Percentiles rank a stretch among this genome's conserved stretches.
phyloP scores from a whole-genome alignment of 2,888 invertebrate genomes.

The Hipparchia semele region DNA sequence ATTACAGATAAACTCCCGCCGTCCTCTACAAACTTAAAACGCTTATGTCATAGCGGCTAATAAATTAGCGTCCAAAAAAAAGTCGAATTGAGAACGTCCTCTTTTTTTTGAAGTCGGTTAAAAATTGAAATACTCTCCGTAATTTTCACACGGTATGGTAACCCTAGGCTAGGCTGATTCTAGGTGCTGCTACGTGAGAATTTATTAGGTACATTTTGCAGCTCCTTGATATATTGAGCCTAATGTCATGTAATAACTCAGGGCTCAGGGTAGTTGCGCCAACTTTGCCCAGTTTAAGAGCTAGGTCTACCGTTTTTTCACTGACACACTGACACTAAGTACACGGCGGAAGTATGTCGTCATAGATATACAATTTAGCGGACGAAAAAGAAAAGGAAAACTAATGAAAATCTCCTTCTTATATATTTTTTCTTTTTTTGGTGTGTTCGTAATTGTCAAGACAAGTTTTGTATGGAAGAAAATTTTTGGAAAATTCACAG shows the following conservation, averaged over 20 bases:
- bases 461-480: too few relatives aligned
- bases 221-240: constrained; percentile 17
- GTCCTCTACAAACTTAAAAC: too few relatives aligned
- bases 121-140: not conserved
- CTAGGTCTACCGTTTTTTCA: constrained; percentile 3
- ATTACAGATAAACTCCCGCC: too few relatives aligned
- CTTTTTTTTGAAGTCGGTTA: too few relatives aligned
- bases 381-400: too few relatives aligned
- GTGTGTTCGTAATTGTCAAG: too few relatives aligned
- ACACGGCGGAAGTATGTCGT: not conserved
- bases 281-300: constrained; percentile 9
- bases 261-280: constrained; percentile 14
- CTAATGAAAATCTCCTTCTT: too few relatives aligned
- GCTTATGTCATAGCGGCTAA: too few relatives aligned
- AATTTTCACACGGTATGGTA: not conserved
- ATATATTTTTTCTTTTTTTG: too few relatives aligned
- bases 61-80: too few relatives aligned
- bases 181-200: constrained; percentile 20
- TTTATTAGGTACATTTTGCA: constrained; percentile 26
- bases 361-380: not conserved
- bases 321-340: constrained; percentile 16
- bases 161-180: constrained; percentile 10
- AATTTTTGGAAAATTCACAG: too few relatives aligned
- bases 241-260: constrained; percentile 14
- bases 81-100: too few relatives aligned